Percentiles rank a stretch among this genome's conserved stretches.
phyloP scores from a whole-genome alignment of 2,888 invertebrate species.

The Melitaea athalia region DNA sequence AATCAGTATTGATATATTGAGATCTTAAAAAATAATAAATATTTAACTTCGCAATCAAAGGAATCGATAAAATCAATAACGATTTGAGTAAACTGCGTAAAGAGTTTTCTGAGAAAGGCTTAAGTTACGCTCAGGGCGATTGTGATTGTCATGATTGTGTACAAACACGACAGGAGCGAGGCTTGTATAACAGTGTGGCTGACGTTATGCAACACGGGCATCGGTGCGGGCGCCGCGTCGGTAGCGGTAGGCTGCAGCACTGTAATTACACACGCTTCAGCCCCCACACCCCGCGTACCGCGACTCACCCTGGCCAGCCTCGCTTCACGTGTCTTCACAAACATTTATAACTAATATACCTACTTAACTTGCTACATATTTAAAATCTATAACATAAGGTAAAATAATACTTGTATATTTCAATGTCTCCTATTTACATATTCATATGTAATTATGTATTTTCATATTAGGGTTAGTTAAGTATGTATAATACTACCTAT shows the following conservation, averaged over 20 bases:
- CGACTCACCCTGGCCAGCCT: conserved; percentile 11
- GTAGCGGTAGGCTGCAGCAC: conserved; percentile 53
- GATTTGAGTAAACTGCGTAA: not conserved
- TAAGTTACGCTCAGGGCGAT: conserved; percentile 49
- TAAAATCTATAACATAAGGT: no score
- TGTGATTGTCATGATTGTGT: conserved; percentile 64
- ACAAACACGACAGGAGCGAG: conserved; percentile 59
- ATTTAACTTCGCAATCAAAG: not conserved
- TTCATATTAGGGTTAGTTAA: not conserved
- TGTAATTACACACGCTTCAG: conserved; percentile 64
- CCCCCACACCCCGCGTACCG: conserved; percentile 31
- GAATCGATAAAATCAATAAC: not conserved
- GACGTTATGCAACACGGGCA: conserved; percentile 69
- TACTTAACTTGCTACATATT: conserved; percentile 19
- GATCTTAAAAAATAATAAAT: no score
- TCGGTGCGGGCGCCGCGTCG: conserved; percentile 44
- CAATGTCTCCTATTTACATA: no score
- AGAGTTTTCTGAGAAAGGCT: conserved; percentile 13
- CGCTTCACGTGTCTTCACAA: conserved; percentile 42
- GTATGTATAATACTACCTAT: not conserved
- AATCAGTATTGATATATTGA: no score
- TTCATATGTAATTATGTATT: no score
- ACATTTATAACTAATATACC: conserved; percentile 29
- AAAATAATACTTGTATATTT: no score
- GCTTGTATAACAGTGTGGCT: conserved; percentile 44